Base-by-base conservation (phyloP, 2,113 vertebrate species). In the Anthoscopus minutus region DNA sequence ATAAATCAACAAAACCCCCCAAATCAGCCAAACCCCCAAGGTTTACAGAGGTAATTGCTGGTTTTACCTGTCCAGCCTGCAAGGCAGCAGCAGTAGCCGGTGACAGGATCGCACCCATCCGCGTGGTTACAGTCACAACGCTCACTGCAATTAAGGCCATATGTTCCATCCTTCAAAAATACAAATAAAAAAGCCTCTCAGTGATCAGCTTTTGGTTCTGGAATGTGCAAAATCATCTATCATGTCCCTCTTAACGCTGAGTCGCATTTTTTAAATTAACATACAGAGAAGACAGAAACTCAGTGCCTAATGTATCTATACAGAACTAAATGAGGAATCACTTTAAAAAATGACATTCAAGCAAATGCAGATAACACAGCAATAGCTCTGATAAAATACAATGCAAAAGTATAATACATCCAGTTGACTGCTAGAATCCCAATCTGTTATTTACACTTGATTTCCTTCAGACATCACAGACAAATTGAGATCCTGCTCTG, bases 11-110 rank as follows among this genome's bases (percentile, higher is more conserved):
- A 38, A 7, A 4, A 2, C 2, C 11, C 20, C 13, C 9, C 3
- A 53, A 35, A 74, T 6, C 15, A 76, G 15, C 17, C 28, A 35
- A 33, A 5, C 0, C 10, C 24, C 30, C 38, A 31, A 30, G 30
- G 44, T 66, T 86, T 37, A 5, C 28, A 47, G 28, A 65, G 42
- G 37, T 7, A 51, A 22, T 42, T 58, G 33, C 15, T 37, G 30
- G 30, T 71, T 96, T 98, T 96, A 99, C 99, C 99, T 98, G 99
- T 99, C 99, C 99, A 99, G 37, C 99, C 99, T 0, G 99, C 98
- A 24, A 99, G 98, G 94, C 99, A 99, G 97, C 98, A 99, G 95
- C 99, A 99, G 96, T 99, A 98, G 16, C 99, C 99, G 0, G 98
- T 99, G 93, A 99, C 94, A 25, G 99, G 98, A 53, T 99, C 98